These are phyloP conservation scores for Dromiciops gliroides DNA, from an alignment of 2,113 vertebrate species.

Conservation along the genomic window DNA sequence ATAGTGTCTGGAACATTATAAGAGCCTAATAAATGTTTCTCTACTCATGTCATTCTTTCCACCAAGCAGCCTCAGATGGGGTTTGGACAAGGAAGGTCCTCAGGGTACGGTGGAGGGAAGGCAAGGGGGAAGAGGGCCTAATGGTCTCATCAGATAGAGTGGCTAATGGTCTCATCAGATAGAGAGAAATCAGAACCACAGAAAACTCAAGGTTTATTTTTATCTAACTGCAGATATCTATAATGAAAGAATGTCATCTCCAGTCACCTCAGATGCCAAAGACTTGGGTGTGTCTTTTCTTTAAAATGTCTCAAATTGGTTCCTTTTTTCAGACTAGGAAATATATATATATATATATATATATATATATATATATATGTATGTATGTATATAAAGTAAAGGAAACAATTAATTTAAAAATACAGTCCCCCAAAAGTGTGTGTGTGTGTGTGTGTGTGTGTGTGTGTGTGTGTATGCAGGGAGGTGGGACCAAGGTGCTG, in stretches of 20 bases:
- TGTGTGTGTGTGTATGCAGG: too few species aligned
- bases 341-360: slow-evolving; percentile 28
- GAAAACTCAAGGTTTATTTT: slow-evolving; percentile 44
- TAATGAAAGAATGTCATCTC: slow-evolving; percentile 54
- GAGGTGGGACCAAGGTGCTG: background rate
- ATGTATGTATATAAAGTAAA: too few species aligned
- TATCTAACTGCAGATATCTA: slow-evolving; percentile 51
- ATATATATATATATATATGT: too few species aligned
- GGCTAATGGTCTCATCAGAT: too few species aligned
- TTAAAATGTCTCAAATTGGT: slow-evolving; percentile 10
- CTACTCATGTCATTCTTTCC: background rate
- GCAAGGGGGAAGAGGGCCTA: background rate
- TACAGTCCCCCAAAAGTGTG: background rate
- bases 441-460: too few species aligned
- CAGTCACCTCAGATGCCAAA: slow-evolving; percentile 44
- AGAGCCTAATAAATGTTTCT: background rate
- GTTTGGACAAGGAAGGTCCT: background rate
- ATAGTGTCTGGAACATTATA: background rate
- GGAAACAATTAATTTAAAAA: background rate
- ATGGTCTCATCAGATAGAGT: too few species aligned
- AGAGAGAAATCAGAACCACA: too few species aligned
- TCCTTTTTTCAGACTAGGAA: background rate
- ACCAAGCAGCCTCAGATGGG: background rate
- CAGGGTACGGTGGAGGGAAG: background rate
- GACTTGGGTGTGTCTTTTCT: slow-evolving; percentile 20